Conservation (phyloP, 2,797 vertebrate genomes). For the Lithobates pipiens region DNA sequence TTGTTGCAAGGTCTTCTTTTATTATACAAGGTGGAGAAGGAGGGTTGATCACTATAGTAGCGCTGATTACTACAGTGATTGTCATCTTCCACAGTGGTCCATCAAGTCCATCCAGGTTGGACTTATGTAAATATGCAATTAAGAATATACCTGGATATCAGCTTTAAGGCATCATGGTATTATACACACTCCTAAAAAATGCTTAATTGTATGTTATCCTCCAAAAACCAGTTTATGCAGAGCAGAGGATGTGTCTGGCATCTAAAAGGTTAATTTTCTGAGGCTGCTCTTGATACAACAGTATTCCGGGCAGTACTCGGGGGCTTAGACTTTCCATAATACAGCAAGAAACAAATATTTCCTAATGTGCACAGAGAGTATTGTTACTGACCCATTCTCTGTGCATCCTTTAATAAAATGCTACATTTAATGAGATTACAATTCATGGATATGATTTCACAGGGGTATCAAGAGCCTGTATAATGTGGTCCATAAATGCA, state of each 20-base stretch:
- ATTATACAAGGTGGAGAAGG: too few relatives aligned
- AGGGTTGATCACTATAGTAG: too few relatives aligned
- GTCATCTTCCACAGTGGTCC: too few relatives aligned
- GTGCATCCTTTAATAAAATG: constrained; percentile 44
- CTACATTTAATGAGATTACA: constrained; percentile 49
- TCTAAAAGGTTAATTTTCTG: constrained; percentile 2
- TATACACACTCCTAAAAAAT: too few relatives aligned
- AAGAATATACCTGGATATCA: too few relatives aligned
- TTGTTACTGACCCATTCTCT: constrained; percentile 33
- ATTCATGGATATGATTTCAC: constrained; percentile 60
- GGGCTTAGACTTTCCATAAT: constrained; percentile 22
- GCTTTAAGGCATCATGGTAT: too few relatives aligned
- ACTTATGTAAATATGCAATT: too few relatives aligned
- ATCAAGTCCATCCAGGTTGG: too few relatives aligned
- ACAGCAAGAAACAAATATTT: constrained; percentile 31
- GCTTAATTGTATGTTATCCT: too few relatives aligned
- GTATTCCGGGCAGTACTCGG: constrained; percentile 17
- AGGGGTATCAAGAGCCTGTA: constrained; percentile 4
- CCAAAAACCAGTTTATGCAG: background rate
- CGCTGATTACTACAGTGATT: too few relatives aligned
- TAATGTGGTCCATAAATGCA: constrained; percentile 2
- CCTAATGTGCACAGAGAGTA: constrained; percentile 35
- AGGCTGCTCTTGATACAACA: background rate
- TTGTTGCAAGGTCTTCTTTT: too few relatives aligned
- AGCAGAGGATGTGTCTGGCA: background rate